Evolutionary conservation across 2,888 invertebrate species (phyloP).

Genomic region (Drepanosiphum platanoidis): DNA sequence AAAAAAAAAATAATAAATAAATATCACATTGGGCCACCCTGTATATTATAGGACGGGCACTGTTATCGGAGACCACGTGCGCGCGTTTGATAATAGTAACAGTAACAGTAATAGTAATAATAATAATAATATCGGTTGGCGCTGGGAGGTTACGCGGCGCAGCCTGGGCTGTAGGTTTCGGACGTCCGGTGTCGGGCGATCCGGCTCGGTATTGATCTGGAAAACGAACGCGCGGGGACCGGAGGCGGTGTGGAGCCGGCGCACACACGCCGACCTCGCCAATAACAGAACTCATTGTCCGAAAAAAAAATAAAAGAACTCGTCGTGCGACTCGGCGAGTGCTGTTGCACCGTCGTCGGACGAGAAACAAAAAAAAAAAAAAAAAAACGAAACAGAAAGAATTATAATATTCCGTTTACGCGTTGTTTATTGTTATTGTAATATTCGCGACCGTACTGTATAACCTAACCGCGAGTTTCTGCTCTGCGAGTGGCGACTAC

Average conservation of each 20-base stretch:
- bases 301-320: constrained; percentile 20
- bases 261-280: constrained; percentile 62
- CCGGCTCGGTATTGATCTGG: constrained; percentile 61
- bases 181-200: constrained; percentile 12
- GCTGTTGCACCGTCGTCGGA: too few species aligned
- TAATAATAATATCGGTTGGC: too few species aligned
- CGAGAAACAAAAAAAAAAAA: neutral
- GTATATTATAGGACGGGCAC: neutral
- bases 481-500: too few species aligned
- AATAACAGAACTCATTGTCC: constrained; percentile 62
- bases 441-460: too few species aligned
- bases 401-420: too few species aligned
- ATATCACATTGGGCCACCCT: too few species aligned
- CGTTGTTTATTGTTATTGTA: too few species aligned
- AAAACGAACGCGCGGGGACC: constrained; percentile 36
- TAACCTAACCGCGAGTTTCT: too few species aligned
- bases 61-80: neutral
- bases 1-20: too few species aligned
- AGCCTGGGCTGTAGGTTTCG: constrained; percentile 40
- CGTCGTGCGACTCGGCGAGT: too few species aligned
- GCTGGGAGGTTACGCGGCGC: constrained; percentile 10
- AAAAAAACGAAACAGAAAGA: neutral
- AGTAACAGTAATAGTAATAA: too few species aligned
- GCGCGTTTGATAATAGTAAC: too few species aligned
- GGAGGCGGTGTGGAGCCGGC: constrained; percentile 58